Evolutionary conservation across 2,888 invertebrate genomes (phyloP).

Genomic region (Brachylomia viminalis): DNA sequence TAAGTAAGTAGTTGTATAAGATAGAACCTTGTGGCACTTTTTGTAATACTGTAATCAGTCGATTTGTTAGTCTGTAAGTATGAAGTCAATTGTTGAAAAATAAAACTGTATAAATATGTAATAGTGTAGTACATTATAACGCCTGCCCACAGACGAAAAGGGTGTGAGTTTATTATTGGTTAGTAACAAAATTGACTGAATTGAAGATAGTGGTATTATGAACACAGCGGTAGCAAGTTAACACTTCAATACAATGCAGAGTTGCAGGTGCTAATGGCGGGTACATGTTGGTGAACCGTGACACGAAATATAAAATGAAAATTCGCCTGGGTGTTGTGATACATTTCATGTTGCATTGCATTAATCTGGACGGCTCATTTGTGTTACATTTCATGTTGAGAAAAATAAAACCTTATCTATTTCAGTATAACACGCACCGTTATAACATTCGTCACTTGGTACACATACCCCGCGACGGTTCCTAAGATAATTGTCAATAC

Average conservation of each 20-base stretch:
- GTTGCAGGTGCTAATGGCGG: background rate
- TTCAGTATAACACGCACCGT: slow-evolving; percentile 24
- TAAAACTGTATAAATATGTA: background rate
- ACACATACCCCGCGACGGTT: slow-evolving; percentile 51
- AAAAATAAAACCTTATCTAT: background rate
- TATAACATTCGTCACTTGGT: slow-evolving; percentile 37
- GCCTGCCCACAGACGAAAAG: background rate
- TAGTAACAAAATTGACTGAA: background rate
- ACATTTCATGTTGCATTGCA: background rate
- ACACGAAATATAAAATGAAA: background rate
- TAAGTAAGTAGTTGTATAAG: background rate
- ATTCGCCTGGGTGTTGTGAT: background rate
- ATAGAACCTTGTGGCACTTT: background rate
- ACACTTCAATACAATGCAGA: background rate
- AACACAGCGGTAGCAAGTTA: background rate
- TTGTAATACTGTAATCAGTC: background rate
- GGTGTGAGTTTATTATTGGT: background rate
- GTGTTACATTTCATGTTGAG: background rate
- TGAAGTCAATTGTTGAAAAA: background rate
- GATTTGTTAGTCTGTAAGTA: background rate
- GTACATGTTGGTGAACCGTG: background rate
- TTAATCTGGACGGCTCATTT: background rate
- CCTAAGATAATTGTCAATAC: slow-evolving; percentile 57
- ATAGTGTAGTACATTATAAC: background rate
- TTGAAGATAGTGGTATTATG: background rate